Percentiles rank a stretch among this genome's conserved stretches.
Evolutionary conservation across 92 coral and sea anemone genomes (phyloP).

Genomic region (Palythoa caribaeorum): DNA sequence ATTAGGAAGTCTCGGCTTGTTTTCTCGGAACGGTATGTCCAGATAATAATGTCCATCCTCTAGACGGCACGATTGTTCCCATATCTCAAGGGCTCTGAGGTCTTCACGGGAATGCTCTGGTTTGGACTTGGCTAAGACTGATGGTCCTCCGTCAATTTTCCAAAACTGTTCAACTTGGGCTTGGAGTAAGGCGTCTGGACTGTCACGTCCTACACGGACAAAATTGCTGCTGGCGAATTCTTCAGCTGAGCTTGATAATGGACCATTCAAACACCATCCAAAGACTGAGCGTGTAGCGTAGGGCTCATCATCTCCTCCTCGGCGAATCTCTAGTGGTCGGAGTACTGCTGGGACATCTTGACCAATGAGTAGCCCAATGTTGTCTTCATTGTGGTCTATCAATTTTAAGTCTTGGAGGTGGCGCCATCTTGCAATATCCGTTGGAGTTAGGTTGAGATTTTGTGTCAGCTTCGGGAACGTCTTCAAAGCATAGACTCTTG

Average conservation of each 20-base stretch:
- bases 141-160: constrained; percentile 44
- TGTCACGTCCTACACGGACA: background rate
- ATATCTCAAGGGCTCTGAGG: constrained; percentile 50
- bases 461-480: constrained; percentile 31
- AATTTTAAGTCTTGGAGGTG: background rate
- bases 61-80: constrained; percentile 44
- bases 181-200: too few relatives aligned
- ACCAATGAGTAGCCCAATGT: constrained; percentile 43
- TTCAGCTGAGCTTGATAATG: constrained; percentile 36
- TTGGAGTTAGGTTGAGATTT: constrained; percentile 31
- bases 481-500: constrained; percentile 46
- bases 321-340: constrained; percentile 37
- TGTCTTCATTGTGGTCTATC: background rate
- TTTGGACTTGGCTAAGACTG: constrained; percentile 36
- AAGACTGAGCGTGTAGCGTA: constrained; percentile 50
- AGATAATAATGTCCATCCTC: background rate
- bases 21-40: too few relatives aligned
- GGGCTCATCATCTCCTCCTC: constrained; percentile 45
- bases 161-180: constrained; percentile 36
- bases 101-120: constrained; percentile 48
- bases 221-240: constrained; percentile 31
- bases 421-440: constrained; percentile 28
- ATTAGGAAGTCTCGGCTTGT: too few relatives aligned
- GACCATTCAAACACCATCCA: constrained; percentile 50
- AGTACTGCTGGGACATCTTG: constrained; percentile 54